These are phyloP conservation scores for Ormyrus nitidulus DNA, from an alignment of 2,888 invertebrate species.

Conservation along the genomic window DNA sequence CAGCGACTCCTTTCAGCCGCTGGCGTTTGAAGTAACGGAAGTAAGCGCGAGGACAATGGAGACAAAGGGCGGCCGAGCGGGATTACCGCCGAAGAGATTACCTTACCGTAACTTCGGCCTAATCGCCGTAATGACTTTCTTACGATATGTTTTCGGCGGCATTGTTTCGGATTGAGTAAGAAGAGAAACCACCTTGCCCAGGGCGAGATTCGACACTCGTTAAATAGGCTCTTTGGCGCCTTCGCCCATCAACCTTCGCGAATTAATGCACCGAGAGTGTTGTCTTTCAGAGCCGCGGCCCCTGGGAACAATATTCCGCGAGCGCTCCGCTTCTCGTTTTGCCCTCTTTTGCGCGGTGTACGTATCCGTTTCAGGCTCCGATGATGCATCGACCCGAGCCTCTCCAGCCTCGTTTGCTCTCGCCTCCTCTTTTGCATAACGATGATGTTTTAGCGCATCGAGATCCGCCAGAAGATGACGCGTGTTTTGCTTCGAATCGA, in stretches of 20 bases:
- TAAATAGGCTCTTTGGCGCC: neutral
- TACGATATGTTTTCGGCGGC: too few relatives aligned
- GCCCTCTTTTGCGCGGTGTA: slow-evolving; percentile 46
- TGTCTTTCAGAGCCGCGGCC: slow-evolving; percentile 57
- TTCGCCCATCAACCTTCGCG: slow-evolving; percentile 36
- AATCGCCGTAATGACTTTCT: too few relatives aligned
- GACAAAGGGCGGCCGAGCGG: too few relatives aligned
- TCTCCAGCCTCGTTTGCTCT: slow-evolving; percentile 22
- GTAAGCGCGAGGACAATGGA: too few relatives aligned
- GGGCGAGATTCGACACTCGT: too few relatives aligned
- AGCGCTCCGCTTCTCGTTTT: slow-evolving; percentile 31
- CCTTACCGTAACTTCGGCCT: too few relatives aligned
- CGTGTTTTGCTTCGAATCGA: neutral
- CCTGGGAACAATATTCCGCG: slow-evolving; percentile 56
- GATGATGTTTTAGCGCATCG: slow-evolving; percentile 35
- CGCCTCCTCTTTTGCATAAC: slow-evolving; percentile 35
- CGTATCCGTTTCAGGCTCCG: slow-evolving; percentile 50
- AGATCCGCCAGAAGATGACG: too few relatives aligned
- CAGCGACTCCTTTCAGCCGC: too few relatives aligned
- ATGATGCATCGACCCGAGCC: slow-evolving; percentile 40
- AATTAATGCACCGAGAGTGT: slow-evolving; percentile 46
- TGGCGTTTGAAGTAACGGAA: too few relatives aligned
- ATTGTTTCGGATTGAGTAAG: too few relatives aligned
- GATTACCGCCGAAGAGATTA: too few relatives aligned
- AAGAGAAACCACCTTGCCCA: too few relatives aligned